Evolutionary conservation across 1,140 invertebrate genomes (phyloP), one percentile per base, ranked within the genome.

Genomic region (Sitobion miscanthi): DNA sequence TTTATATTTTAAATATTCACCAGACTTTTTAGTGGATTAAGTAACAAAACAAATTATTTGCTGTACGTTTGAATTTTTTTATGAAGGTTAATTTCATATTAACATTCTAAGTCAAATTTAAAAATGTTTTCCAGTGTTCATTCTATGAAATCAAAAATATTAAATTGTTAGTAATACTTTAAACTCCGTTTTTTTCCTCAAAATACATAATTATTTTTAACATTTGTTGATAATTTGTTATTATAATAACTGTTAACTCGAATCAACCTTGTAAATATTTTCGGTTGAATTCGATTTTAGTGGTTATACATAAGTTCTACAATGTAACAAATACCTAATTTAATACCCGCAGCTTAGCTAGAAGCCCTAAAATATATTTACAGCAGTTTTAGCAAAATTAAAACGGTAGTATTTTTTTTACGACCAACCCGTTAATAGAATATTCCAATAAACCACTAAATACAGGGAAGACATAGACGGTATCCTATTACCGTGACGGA

Each of bases 401-500:
- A 57, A 52, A 92, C 35, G 3, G 62, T 21, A 9, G 69, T 38
- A 21, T 7, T 77, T 83, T 49, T 92, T 92, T 83, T 14, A 54
- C 52, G 77, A 14, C 45, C 23, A 83, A 54, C 82, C 77, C 82
- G 82, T 85, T 85, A 85, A 92, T 54, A 25, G 35, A 85, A 92
- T 92, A 57, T 86, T 93, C 21, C 82, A 52, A 86, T 85, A 86
- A 93, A 93, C 91, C 82, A 38, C 47, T 86, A 85, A 57, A 85
- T 85, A 25, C 23, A 45, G 14, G 14, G 91, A 93, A 93, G 91
- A 92, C 77, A 49, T n/a, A 86, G 14, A 25, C 17, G 47, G 38
- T 93, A 83, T 93, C 25, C n/a, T 86, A 52, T 93, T 93, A 93
- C 91, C 82, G 82, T 93, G 91, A 93, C 91, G 47, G 69, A 93